Conservation (phyloP, 35 echinoderm and acorn worm genomes). For the Holothuria glaberrima region DNA sequence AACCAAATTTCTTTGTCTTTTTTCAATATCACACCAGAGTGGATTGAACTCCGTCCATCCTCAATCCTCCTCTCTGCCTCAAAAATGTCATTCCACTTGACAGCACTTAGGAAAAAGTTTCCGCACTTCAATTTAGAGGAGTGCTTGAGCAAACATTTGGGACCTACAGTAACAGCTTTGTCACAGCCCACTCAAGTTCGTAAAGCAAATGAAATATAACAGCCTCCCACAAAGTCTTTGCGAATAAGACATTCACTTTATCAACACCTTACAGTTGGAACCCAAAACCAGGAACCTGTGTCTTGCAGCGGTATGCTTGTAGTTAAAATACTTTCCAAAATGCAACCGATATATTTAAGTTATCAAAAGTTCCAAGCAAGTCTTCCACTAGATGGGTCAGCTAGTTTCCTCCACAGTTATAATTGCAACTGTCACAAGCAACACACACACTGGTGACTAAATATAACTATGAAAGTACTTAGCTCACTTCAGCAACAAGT, state of each 20-base stretch:
- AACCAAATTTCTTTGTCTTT: background rate
- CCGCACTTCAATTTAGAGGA: conserved; percentile 48
- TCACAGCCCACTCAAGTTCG: background rate
- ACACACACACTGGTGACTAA: too few species aligned
- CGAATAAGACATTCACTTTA: background rate
- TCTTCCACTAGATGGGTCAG: too few species aligned
- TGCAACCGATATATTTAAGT: too few species aligned
- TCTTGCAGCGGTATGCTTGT: background rate
- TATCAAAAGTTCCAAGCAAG: too few species aligned
- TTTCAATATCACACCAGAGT: background rate
- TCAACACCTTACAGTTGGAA: too few species aligned
- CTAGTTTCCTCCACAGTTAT: too few species aligned
- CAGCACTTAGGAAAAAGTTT: conserved; percentile 33
- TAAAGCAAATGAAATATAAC: background rate
- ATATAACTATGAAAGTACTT: too few species aligned
- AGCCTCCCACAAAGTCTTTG: background rate
- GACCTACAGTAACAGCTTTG: conserved; percentile 22
- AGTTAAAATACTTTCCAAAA: background rate
- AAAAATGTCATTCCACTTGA: conserved; percentile 6
- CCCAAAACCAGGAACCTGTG: background rate
- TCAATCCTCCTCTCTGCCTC: too few species aligned
- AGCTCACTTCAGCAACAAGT: too few species aligned
- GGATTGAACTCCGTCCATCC: background rate
- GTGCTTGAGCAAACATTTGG: conserved; percentile 15
- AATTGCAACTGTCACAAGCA: too few species aligned